Base-by-base conservation (phyloP, 1,140 invertebrate species). In the Brachionus koreanus region DNA sequence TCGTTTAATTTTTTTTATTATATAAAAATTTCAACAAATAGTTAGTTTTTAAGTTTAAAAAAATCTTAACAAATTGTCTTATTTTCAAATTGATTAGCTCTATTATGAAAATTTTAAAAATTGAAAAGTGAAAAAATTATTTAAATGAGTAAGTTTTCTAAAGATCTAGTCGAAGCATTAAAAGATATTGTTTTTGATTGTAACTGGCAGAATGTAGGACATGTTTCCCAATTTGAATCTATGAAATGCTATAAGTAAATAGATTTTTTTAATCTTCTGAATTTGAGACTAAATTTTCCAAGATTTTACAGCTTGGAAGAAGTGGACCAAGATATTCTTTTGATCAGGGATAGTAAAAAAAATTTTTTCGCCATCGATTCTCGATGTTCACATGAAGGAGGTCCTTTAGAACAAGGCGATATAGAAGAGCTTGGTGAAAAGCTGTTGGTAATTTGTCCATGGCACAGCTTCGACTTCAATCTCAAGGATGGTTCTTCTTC, bases 361-460 rank as follows among this genome's bases (percentile, higher is more conserved):
- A 57, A 84, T 6, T 84, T 85, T 69, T 84, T 83, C 61, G 83
- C 83, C 33, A 82, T 85, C 39, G 84, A 84, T 74, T 83, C 84
- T 37, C 65, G 77, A 7, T 85, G 84, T 74, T 82, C 84, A 37
- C 84, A 85, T 83, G 84, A 84, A 83, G 84, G 84, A 37, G 84
- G 84, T 10, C 84, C 84, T 35, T 52, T 85, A 9, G 84, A 85
- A 49, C 77, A 84, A 29, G 84, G 84, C 2, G 84, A 85, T 35
- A 85, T 85, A 46, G 84, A 85, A 77, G 84, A 85, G 37, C 63
- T 85, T 43, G 84, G 83, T 81, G 84, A 83, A 37, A 57, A 79
- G 37, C 39, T 77, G 33, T 83, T 61, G 4, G 82, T 85, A 46
- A 52, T 85, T 2, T 85, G 84, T 57, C 84, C 84, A 33, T 85